These are phyloP conservation scores for Pristionchus japonicus DNA, from an alignment of 2,888 invertebrate genomes.

Conservation along the genomic window DNA sequence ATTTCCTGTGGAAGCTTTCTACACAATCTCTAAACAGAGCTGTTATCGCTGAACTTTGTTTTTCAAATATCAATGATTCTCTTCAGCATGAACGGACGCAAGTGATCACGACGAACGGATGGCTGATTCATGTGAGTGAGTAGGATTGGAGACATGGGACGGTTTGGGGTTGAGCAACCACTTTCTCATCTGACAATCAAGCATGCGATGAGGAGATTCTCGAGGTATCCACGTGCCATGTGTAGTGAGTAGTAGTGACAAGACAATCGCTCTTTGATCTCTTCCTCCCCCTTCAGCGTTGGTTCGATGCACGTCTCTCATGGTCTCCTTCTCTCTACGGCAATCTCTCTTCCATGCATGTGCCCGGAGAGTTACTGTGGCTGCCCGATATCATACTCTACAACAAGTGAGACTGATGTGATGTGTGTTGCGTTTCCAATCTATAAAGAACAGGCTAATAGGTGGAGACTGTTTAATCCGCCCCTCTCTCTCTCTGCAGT, in stretches of 20 bases:
- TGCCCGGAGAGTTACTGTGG: conserved; percentile 69
- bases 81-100: conserved; percentile 54
- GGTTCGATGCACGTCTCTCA: conserved; percentile 64
- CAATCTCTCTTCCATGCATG: conserved; percentile 65
- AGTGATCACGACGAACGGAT: conserved; percentile 70
- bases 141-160: too few relatives aligned
- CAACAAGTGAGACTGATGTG: conserved; percentile 67
- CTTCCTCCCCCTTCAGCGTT: conserved; percentile 53
- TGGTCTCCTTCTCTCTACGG: conserved; percentile 68
- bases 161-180: not conserved
- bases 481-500: conserved; percentile 52
- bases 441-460: too few relatives aligned
- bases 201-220: too few relatives aligned
- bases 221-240: not conserved
- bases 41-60: too few relatives aligned
- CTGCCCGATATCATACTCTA: conserved; percentile 71
- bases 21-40: too few relatives aligned
- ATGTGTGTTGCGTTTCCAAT: too few relatives aligned
- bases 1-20: too few relatives aligned
- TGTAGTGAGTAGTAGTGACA: not conserved
- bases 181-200: too few relatives aligned
- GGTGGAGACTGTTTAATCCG: too few relatives aligned
- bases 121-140: conserved; percentile 68
- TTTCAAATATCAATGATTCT: not conserved
- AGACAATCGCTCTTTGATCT: too few relatives aligned